Evolutionary conservation across 2,888 invertebrate species (phyloP).

Genomic region (Meliscaeva auricollis): DNA sequence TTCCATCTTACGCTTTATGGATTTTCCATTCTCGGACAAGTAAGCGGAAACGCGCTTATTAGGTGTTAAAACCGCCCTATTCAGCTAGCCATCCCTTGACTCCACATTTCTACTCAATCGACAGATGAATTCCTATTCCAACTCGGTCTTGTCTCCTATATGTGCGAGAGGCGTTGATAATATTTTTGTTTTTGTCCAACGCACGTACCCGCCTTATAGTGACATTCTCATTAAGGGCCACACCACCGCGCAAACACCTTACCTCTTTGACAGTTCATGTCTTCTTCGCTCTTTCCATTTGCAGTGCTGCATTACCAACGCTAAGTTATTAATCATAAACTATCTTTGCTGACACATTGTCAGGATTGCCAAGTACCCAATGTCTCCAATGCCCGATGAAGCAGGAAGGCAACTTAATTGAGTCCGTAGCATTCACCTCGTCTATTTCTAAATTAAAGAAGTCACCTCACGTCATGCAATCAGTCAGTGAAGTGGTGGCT

Average conservation of each 20-base stretch:
- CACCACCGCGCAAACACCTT: constrained; percentile 47
- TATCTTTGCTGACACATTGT: constrained; percentile 69
- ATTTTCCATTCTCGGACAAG: constrained; percentile 45
- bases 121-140: constrained; percentile 43
- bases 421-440: constrained; percentile 45
- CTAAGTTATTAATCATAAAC: constrained; percentile 74
- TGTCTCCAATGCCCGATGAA: constrained; percentile 39
- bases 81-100: neutral
- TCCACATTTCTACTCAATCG: neutral
- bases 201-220: constrained; percentile 50
- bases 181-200: constrained; percentile 67
- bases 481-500: constrained; percentile 49
- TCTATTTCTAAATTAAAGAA: constrained; percentile 73
- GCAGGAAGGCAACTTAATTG: constrained; percentile 63
- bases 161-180: constrained; percentile 52
- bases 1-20: constrained; percentile 76
- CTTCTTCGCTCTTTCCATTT: neutral
- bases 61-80: constrained; percentile 66
- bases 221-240: constrained; percentile 69
- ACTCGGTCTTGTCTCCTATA: too few species aligned
- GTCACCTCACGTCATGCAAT: constrained; percentile 73
- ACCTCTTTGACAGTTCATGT: constrained; percentile 42
- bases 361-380: constrained; percentile 52
- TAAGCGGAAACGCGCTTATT: constrained; percentile 70
- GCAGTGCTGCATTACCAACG: constrained; percentile 24